These are phyloP conservation scores for Pseudotriccus pelzelni DNA, from an alignment of 2,797 vertebrate species.

Conservation along the genomic window DNA sequence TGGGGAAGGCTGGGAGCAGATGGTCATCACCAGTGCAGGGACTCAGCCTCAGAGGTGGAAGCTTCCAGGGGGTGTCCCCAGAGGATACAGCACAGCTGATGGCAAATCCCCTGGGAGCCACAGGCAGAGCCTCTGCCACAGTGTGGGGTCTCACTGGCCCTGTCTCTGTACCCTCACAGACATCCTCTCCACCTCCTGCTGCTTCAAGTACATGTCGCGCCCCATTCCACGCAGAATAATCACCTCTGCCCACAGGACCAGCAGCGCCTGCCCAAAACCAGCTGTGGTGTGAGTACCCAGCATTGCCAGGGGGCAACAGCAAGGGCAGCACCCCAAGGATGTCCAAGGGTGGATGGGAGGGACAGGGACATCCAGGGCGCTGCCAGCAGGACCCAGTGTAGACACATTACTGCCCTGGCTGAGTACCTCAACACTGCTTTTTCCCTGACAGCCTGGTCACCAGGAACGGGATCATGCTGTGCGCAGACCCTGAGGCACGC, in stretches of 20 bases:
- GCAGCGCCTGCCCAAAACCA: fast-evolving
- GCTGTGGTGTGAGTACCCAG: not conserved
- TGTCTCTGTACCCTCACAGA: not conserved
- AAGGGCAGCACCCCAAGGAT: not conserved
- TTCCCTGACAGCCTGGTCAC: not conserved
- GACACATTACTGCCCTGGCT: no score
- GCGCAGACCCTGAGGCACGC: fast-evolving
- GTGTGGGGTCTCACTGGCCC: not conserved
- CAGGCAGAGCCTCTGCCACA: fast-evolving
- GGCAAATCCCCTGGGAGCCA: not conserved
- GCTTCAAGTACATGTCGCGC: fast-evolving
- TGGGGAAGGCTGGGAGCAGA: not conserved
- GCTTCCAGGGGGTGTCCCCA: fast-evolving
- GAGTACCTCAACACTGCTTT: fast-evolving
- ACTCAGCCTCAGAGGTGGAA: not conserved
- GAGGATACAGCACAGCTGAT: not conserved
- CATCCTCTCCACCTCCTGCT: fast-evolving
- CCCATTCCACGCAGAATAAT: fast-evolving
- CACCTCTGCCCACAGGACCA: fast-evolving
- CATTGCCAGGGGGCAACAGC: fast-evolving
- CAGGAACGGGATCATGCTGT: fast-evolving
- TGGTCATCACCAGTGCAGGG: not conserved
- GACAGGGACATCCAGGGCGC: not conserved
- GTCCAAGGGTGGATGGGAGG: not conserved
- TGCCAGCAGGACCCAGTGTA: fast-evolving